Conservation (phyloP, 2,888 invertebrate species). For the Pecten maximus region DNA sequence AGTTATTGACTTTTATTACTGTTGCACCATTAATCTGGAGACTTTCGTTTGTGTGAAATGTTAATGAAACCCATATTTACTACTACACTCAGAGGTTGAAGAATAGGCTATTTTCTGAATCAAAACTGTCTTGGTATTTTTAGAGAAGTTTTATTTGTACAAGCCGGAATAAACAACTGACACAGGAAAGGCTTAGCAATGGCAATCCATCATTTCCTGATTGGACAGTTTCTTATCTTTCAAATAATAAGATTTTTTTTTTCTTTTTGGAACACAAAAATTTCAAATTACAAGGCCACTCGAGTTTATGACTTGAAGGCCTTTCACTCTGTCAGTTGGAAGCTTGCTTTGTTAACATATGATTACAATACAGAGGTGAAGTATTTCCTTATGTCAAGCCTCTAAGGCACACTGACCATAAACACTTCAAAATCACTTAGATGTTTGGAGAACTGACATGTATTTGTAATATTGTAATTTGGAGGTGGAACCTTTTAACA, state of each 20-base stretch:
- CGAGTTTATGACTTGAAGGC: neutral
- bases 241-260: slow-evolving; percentile 11
- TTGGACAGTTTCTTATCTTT: slow-evolving; percentile 25
- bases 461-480: slow-evolving; percentile 22
- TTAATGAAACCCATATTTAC: neutral
- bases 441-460: slow-evolving; percentile 1
- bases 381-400: slow-evolving; percentile 22
- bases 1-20: neutral
- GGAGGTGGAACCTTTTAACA: neutral
- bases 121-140: neutral
- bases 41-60: neutral
- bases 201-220: neutral
- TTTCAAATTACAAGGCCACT: slow-evolving; percentile 34
- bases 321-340: neutral
- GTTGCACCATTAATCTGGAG: neutral
- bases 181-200: neutral
- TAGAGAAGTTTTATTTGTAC: neutral
- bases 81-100: neutral
- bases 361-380: neutral
- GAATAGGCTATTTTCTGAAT: neutral
- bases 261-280: slow-evolving; percentile 22
- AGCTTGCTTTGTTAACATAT: neutral
- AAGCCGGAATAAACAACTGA: neutral
- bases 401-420: slow-evolving; percentile 25
- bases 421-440: slow-evolving; percentile 16